Percentiles rank a stretch among this genome's conserved stretches.
Conservation (phyloP, 2,797 vertebrate species). For the Oreochromis mossambicus region DNA sequence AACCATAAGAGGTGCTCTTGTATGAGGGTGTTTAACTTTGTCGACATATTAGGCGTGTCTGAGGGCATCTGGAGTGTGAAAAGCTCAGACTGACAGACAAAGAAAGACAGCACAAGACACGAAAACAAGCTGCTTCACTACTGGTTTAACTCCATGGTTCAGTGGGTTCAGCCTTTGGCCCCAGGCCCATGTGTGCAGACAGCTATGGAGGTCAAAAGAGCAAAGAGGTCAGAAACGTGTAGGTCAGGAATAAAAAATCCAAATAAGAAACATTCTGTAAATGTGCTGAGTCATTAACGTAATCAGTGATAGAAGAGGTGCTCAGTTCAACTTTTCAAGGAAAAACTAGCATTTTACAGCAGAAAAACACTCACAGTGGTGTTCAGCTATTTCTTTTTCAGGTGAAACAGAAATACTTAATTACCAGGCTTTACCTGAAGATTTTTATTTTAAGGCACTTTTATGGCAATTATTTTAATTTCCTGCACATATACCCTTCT, state of each 20-base stretch:
- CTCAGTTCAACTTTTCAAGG: background rate
- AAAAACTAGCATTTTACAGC: background rate
- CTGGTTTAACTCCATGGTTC: conserved; percentile 18
- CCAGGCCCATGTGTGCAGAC: conserved; percentile 4
- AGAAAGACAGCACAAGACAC: conserved; percentile 13
- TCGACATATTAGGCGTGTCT: conserved; percentile 48
- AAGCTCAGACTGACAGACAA: conserved; percentile 38
- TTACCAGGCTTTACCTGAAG: background rate
- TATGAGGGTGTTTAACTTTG: conserved; percentile 22
- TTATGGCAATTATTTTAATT: background rate
- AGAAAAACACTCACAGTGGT: background rate
- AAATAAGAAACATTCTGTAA: background rate
- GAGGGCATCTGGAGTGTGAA: conserved; percentile 49
- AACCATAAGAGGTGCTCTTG: conserved; percentile 32
- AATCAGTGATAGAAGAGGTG: background rate
- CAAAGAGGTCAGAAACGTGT: background rate
- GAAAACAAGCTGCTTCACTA: conserved; percentile 32
- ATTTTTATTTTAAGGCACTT: background rate
- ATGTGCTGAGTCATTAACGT: background rate
- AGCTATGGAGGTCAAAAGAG: conserved; percentile 20
- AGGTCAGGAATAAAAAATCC: background rate
- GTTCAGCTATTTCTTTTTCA: background rate
- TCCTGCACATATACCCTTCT: background rate
- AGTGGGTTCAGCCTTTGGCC: conserved; percentile 42
- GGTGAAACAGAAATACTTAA: background rate